These are phyloP conservation scores for Biston betularia DNA, from an alignment of 2,888 invertebrate genomes.

Conservation along the genomic window DNA sequence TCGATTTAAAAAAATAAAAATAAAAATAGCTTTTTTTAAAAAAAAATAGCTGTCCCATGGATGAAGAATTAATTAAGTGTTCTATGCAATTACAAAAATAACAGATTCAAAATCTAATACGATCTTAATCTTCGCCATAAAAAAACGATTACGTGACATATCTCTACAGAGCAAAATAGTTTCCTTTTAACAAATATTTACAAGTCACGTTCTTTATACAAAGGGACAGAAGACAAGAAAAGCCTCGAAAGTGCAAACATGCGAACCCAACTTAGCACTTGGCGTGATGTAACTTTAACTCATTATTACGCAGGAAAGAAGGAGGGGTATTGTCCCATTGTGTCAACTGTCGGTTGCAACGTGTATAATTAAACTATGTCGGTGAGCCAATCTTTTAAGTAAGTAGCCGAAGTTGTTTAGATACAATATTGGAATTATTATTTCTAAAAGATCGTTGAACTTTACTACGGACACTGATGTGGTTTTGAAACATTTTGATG, in stretches of 20 bases:
- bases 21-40: too few relatives aligned
- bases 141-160: slow-evolving; percentile 19
- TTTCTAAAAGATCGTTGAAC: too few relatives aligned
- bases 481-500: too few relatives aligned
- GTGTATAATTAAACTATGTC: slow-evolving; percentile 29
- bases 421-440: background rate
- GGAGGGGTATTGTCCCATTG: slow-evolving; percentile 45
- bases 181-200: slow-evolving; percentile 30
- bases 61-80: too few relatives aligned
- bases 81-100: too few relatives aligned
- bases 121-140: background rate
- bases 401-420: slow-evolving; percentile 1
- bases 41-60: too few relatives aligned
- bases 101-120: background rate
- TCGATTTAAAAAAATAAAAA: too few relatives aligned
- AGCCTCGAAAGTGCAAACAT: slow-evolving; percentile 41
- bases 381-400: slow-evolving; percentile 26
- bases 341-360: slow-evolving; percentile 37
- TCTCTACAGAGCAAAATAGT: slow-evolving; percentile 25
- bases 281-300: slow-evolving; percentile 46
- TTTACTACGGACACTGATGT: too few relatives aligned
- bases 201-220: slow-evolving; percentile 40
- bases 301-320: slow-evolving; percentile 29
- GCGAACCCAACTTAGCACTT: slow-evolving; percentile 46
- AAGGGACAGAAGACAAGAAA: slow-evolving; percentile 42